Conservation (phyloP, 2,797 vertebrate species). For the Scolopax rusticola region DNA sequence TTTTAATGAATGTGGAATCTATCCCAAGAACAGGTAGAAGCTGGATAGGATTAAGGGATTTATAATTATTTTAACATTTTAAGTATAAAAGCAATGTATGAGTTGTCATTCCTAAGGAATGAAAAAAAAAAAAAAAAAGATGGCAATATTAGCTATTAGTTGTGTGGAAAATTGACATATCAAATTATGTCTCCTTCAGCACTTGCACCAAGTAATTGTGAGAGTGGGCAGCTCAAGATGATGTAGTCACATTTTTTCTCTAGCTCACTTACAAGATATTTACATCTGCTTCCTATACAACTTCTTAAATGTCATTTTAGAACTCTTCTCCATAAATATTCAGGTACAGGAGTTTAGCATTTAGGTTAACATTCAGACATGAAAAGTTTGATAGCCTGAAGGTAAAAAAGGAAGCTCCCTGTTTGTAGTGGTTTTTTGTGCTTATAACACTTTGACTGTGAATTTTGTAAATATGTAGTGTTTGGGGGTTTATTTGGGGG, state of each 20-base stretch:
- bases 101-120: slow-evolving; percentile 11
- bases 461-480: not conserved
- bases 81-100: not conserved
- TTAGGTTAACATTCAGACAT: not conserved
- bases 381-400: not conserved
- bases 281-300: not conserved
- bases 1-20: not conserved
- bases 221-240: slow-evolving; percentile 35
- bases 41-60: not conserved
- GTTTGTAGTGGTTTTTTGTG: not conserved
- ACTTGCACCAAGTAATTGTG: slow-evolving; percentile 31
- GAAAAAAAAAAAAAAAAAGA: not conserved
- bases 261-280: not conserved
- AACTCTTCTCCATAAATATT: not conserved
- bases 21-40: not conserved
- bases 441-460: not conserved
- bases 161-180: slow-evolving; percentile 28
- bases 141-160: not conserved
- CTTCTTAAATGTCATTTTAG: not conserved
- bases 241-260: not conserved
- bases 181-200: not conserved
- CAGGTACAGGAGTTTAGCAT: not conserved
- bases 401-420: not conserved
- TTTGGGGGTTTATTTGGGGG: not conserved
- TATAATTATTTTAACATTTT: slow-evolving; percentile 1